phyloP scores from a whole-genome alignment of 2,888 invertebrate species.

The Reticulitermes lucifugus region DNA sequence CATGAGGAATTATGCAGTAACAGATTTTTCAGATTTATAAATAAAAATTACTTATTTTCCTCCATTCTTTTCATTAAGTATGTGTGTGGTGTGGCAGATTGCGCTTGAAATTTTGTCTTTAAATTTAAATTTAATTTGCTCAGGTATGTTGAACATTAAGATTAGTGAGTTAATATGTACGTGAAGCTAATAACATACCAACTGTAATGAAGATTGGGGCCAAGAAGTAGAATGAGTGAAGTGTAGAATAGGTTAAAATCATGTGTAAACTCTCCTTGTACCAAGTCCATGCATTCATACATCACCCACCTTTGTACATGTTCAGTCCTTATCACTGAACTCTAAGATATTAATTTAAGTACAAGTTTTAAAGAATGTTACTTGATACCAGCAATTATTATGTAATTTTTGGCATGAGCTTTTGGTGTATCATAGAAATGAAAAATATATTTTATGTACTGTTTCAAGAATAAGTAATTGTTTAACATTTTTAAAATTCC shows the following conservation, averaged over 20 bases:
- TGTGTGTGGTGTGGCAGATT: slow-evolving; percentile 5
- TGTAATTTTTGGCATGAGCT: background rate
- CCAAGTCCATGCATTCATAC: slow-evolving; percentile 17
- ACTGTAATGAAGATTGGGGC: slow-evolving; percentile 2
- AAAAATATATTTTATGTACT: slow-evolving; percentile 5
- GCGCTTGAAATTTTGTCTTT: background rate
- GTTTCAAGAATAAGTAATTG: slow-evolving; percentile 1
- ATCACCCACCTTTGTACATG: slow-evolving; percentile 6
- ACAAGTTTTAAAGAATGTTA: slow-evolving; percentile 22
- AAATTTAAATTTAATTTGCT: slow-evolving; percentile 41
- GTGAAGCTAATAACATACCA: slow-evolving; percentile 4
- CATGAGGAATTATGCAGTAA: background rate
- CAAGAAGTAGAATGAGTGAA: slow-evolving; percentile 14
- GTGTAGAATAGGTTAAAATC: background rate
- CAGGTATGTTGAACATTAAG: slow-evolving; percentile 40
- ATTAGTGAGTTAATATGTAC: slow-evolving; percentile 31
- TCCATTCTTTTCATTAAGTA: background rate
- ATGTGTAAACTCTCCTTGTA: background rate
- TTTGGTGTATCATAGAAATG: background rate
- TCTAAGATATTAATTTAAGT: slow-evolving; percentile 23
- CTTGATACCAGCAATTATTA: background rate
- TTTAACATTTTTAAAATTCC: slow-evolving; percentile 23
- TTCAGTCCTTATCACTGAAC: slow-evolving; percentile 11
- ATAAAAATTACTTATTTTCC: background rate
- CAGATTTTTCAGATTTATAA: background rate